Evolutionary conservation across 2,888 invertebrate genomes (phyloP).

Genomic region (Noctua pronuba): DNA sequence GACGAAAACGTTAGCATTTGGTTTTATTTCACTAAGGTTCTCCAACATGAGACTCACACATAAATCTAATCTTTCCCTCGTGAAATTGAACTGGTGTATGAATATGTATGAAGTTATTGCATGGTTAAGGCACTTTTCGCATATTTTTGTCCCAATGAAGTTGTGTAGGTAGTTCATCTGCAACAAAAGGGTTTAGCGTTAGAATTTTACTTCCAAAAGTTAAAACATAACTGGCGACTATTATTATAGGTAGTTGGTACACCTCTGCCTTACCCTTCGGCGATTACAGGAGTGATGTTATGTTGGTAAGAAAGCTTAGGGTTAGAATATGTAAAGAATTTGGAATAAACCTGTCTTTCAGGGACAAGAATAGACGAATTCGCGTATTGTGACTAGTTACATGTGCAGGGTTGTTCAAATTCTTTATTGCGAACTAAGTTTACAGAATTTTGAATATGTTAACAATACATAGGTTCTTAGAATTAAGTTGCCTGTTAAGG

Average conservation of each 20-base stretch:
- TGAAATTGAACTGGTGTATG: slow-evolving; percentile 76
- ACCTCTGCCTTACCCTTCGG: not conserved
- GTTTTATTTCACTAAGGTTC: slow-evolving; percentile 69
- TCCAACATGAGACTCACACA: slow-evolving; percentile 80
- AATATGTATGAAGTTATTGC: slow-evolving; percentile 83
- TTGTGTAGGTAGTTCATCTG: slow-evolving; percentile 80
- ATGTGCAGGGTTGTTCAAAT: not conserved
- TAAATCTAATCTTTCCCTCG: slow-evolving; percentile 77
- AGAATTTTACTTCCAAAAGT: slow-evolving; percentile 42
- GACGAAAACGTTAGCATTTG: slow-evolving; percentile 78
- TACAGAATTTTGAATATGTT: too few relatives aligned
- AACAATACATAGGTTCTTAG: too few relatives aligned
- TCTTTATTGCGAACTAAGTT: too few relatives aligned
- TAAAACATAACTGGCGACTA: not conserved
- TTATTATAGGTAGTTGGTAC: not conserved
- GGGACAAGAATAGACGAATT: slow-evolving; percentile 52
- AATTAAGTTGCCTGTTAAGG: too few relatives aligned
- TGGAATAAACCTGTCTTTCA: slow-evolving; percentile 15
- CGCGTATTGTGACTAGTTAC: not conserved
- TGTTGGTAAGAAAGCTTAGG: not conserved
- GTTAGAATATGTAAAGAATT: slow-evolving; percentile 4
- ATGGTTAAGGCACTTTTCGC: slow-evolving; percentile 82
- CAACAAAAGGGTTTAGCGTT: slow-evolving; percentile 75
- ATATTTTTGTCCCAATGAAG: slow-evolving; percentile 84
- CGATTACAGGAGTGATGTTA: not conserved